Percentiles rank a stretch among this genome's conserved stretches.
phyloP scores from a whole-genome alignment of 2,888 invertebrate genomes.

The Siphlonurus alternatus region DNA sequence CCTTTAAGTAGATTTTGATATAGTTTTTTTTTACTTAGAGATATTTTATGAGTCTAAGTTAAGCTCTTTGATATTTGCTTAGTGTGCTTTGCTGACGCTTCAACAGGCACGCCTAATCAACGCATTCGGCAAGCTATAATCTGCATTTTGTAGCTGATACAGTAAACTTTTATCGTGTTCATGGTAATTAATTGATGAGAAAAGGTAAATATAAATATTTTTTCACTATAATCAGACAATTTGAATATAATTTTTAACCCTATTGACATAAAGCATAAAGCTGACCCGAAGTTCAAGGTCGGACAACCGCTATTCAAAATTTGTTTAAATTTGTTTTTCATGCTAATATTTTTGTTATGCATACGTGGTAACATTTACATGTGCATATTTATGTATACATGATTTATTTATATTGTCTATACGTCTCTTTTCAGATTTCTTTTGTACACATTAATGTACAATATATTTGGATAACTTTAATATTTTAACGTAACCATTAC shows the following conservation, averaged over 20 bases:
- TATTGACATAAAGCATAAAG: background rate
- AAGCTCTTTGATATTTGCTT: background rate
- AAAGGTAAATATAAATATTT: background rate
- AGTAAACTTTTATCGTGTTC: background rate
- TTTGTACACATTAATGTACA: background rate
- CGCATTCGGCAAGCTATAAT: background rate
- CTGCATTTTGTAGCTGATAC: background rate
- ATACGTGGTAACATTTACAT: no score
- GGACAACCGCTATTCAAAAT: no score
- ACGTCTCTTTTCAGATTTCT: background rate
- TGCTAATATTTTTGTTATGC: background rate
- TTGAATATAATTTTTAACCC: background rate
- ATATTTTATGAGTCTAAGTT: background rate
- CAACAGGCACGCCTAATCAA: background rate
- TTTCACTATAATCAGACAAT: background rate
- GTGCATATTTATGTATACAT: background rate
- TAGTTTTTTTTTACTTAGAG: background rate
- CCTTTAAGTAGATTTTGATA: background rate
- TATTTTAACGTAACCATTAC: background rate
- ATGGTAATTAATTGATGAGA: background rate
- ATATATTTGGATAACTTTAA: background rate
- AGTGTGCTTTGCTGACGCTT: background rate
- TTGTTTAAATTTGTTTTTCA: no score
- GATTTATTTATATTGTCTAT: background rate
- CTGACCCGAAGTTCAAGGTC: background rate